phyloP scores from a whole-genome alignment of 2,888 invertebrate genomes.

The Cerastis rubricosa region DNA sequence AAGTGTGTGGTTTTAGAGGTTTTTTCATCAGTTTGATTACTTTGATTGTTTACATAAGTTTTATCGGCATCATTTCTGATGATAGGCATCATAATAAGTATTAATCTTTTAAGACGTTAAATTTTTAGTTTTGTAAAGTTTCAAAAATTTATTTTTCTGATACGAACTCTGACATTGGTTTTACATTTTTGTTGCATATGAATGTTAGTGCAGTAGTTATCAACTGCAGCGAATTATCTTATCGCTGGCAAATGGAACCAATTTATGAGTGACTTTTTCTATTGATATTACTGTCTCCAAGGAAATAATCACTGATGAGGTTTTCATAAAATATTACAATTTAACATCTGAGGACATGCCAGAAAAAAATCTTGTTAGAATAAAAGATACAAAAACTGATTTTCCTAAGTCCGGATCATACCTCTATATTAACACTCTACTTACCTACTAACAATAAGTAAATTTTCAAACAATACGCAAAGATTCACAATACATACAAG shows the following conservation, averaged over 20 bases:
- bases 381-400: not conserved
- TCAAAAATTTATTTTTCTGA: slow-evolving; percentile 1
- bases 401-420: not conserved
- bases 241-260: slow-evolving; percentile 28
- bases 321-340: not conserved
- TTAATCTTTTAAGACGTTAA: not conserved
- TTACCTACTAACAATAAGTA: slow-evolving; percentile 46
- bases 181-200: slow-evolving; percentile 12
- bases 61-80: not conserved
- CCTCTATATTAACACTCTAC: slow-evolving; percentile 20
- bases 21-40: slow-evolving; percentile 1
- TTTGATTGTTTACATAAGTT: not conserved
- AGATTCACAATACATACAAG: slow-evolving; percentile 55
- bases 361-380: not conserved
- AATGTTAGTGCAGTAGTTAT: slow-evolving; percentile 25
- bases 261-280: slow-evolving; percentile 24
- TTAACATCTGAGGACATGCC: not conserved
- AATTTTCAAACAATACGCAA: slow-evolving; percentile 48
- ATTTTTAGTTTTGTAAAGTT: not conserved
- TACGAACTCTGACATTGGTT: slow-evolving; percentile 2
- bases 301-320: not conserved
- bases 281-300: slow-evolving; percentile 5
- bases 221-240: slow-evolving; percentile 44
- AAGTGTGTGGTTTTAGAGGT: not conserved
- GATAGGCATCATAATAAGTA: not conserved